Evolutionary conservation across 2,888 invertebrate species (phyloP).

Genomic region (Eustalomyia histrio): DNA sequence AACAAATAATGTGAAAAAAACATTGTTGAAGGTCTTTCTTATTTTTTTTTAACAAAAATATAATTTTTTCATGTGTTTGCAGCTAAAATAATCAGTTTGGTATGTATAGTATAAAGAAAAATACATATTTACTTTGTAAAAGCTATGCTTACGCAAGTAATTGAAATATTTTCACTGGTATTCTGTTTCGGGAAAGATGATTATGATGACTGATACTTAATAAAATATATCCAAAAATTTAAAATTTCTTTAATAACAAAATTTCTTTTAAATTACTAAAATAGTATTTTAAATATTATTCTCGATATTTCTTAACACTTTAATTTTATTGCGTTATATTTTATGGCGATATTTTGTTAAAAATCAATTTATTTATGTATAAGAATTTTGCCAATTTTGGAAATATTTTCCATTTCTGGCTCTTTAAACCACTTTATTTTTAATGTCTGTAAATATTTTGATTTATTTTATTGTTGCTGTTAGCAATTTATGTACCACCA

Average conservation of each 20-base stretch:
- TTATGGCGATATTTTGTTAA: background rate
- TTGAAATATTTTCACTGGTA: slow-evolving; percentile 44
- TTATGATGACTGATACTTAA: slow-evolving; percentile 33
- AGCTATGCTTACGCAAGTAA: slow-evolving; percentile 40
- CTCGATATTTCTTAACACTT: slow-evolving; percentile 30
- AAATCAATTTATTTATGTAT: slow-evolving; percentile 24
- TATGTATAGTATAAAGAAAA: background rate
- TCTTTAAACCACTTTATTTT: slow-evolving; percentile 9
- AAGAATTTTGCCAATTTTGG: slow-evolving; percentile 51
- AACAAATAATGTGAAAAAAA: slow-evolving; percentile 43
- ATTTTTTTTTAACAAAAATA: slow-evolving; percentile 7
- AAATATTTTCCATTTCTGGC: slow-evolving; percentile 14
- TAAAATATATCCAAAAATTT: background rate
- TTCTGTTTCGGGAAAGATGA: slow-evolving; percentile 7
- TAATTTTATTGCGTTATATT: slow-evolving; percentile 27
- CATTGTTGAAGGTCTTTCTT: slow-evolving; percentile 52
- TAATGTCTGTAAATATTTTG: slow-evolving; percentile 31
- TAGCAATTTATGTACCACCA: slow-evolving; percentile 8
- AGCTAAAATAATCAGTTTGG: slow-evolving; percentile 14
- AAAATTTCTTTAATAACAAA: slow-evolving; percentile 46
- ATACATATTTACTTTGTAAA: background rate
- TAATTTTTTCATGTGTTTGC: slow-evolving; percentile 13
- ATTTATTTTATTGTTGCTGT: slow-evolving; percentile 6
- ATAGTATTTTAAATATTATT: slow-evolving; percentile 23
- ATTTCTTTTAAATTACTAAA: slow-evolving; percentile 34